Base-by-base conservation (phyloP, 2,113 vertebrate species). In the Stigmatopora argus region DNA sequence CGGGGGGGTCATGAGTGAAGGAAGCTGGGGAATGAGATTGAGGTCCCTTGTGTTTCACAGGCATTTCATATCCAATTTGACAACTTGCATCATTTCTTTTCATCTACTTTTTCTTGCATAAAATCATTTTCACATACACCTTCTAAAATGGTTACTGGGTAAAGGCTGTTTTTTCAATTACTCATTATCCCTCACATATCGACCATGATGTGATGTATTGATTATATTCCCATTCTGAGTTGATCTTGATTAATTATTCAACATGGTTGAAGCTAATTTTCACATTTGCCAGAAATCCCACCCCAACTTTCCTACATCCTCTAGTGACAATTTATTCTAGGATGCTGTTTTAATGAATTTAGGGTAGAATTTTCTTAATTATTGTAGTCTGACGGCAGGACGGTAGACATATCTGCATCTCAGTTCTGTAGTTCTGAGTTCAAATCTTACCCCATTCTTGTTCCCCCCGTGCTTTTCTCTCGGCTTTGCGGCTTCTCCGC, bases 71-170 rank as follows among this genome's bases (percentile, higher is more conserved):
- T 87, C 79, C 84, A 87, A 77, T 82, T 86, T 85, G 81, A 84
- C 78, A 82, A 82, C 76, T 89, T 90, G 84, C 87, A 82, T 88
- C 88, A 89, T 79, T 84, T 83, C 79, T 76, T 85, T 85, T 86
- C 68, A 84, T 83, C 77, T 75, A 79, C 72, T 57, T 69, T 79
- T 80, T 78, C 70, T 88, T 74, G 72, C 82, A 71, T 74, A 72
- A 74, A 81, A 77, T 71, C 70, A 58, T 77, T 62, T 49, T 53
- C 67, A 81, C 81, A 83, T 82, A 79, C 78, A 72, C 63, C 72
- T 21, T 3, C 17, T 17, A 12, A 10, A 35, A 2, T 3, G 10
- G 47, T 46, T 59, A 35, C 49, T 86, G 70, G 1, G 26, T 72
- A 53, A 55, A 62, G 55, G 70, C 68, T 72, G 69, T 31, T 78